phyloP scores from a whole-genome alignment of 1,140 invertebrate genomes.

The Calliphora vicina region DNA sequence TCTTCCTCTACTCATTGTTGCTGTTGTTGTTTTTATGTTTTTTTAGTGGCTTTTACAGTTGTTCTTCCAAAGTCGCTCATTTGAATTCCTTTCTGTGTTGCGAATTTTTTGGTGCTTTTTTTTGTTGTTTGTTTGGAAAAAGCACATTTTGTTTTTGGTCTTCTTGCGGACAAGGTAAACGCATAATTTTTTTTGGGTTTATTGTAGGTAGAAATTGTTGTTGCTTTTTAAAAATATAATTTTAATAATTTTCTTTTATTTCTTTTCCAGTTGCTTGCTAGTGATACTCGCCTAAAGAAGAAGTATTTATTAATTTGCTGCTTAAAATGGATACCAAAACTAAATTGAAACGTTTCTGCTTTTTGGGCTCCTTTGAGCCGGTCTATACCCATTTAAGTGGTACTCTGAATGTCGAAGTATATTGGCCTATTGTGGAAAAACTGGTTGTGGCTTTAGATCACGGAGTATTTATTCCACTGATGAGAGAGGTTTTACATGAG shows the following conservation, averaged over 20 bases:
- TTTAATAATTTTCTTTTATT: too few species aligned
- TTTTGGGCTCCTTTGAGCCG: conserved; percentile 50
- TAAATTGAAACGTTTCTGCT: conserved; percentile 51
- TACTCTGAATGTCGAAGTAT: background rate
- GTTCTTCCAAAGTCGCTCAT: background rate
- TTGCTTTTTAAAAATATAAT: too few species aligned
- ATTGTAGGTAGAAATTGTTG: background rate
- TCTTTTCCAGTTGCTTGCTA: too few species aligned
- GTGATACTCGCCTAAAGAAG: background rate
- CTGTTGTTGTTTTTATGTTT: background rate
- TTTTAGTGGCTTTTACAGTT: background rate
- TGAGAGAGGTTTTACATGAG: conserved; percentile 17
- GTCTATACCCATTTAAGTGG: conserved; percentile 42
- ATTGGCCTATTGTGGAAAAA: conserved; percentile 9
- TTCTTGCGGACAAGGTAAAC: background rate
- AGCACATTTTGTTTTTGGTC: conserved; percentile 4
- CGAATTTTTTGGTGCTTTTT: background rate
- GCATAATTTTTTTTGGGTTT: background rate
- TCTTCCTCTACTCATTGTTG: background rate
- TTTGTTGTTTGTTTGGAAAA: background rate
- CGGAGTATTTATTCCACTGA: conserved; percentile 6
- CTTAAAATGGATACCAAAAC: conserved; percentile 13
- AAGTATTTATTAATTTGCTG: background rate
- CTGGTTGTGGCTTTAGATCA: conserved; percentile 28
- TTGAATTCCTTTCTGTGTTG: background rate